A percentile compares a stretch with the other conserved stretches of the same genome.
Evolutionary conservation across 2,797 vertebrate genomes (phyloP).

Genomic region (Kryptolebias ocellatus): DNA sequence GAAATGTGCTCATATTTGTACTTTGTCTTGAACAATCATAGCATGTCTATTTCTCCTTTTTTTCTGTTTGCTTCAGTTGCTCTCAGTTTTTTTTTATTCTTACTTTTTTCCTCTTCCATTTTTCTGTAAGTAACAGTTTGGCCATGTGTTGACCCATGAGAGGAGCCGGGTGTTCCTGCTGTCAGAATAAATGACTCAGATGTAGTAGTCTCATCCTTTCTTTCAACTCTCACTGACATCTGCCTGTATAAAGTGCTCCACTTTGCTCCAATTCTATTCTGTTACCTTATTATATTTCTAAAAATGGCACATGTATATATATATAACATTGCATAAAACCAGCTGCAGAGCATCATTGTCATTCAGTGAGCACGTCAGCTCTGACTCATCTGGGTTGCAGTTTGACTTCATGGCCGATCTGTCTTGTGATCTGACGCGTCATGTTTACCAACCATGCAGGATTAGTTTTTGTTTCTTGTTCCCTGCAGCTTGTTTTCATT

Average conservation of each 20-base stretch:
- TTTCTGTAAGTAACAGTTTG: constrained; percentile 14
- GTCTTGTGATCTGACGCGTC: constrained; percentile 42
- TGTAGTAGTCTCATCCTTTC: background rate
- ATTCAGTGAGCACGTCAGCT: constrained; percentile 31
- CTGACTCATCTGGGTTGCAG: constrained; percentile 24
- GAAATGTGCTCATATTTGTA: background rate
- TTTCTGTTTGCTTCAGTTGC: constrained; percentile 8
- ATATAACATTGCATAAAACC: background rate
- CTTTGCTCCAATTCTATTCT: background rate
- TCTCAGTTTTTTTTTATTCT: background rate
- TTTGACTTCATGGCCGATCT: constrained; percentile 38
- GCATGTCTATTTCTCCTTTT: background rate
- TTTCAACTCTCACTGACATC: constrained; percentile 9
- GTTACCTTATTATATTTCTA: constrained; percentile 7
- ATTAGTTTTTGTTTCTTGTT: constrained; percentile 16
- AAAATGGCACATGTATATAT: constrained; percentile 5
- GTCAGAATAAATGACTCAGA: constrained; percentile 13
- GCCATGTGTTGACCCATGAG: constrained; percentile 15
- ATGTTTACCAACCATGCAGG: constrained; percentile 43
- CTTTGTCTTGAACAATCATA: background rate
- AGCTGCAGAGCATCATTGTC: constrained; percentile 8
- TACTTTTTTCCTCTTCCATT: background rate
- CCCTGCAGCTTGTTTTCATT: constrained; percentile 33
- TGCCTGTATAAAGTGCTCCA: background rate
- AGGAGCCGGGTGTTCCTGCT: constrained; percentile 15